Percentiles rank a stretch among this genome's conserved stretches.
These are phyloP conservation scores for Enteromius anoplus DNA, from an alignment of 2,797 vertebrate species.

Conservation along the genomic window DNA sequence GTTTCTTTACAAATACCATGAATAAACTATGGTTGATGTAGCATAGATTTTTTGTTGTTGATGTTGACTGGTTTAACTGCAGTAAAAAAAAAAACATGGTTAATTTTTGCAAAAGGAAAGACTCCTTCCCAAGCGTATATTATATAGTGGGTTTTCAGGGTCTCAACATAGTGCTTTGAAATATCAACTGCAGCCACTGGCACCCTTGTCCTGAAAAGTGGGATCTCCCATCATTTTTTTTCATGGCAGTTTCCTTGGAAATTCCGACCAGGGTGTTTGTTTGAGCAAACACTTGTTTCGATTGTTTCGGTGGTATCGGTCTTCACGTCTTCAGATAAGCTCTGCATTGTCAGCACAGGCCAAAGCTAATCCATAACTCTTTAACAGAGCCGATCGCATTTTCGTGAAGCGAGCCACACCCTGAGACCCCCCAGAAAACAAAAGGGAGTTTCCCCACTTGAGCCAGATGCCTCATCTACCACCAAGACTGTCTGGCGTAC, in stretches of 20 bases:
- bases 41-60: not conserved
- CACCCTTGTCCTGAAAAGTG: slow-evolving; percentile 19
- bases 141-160: not conserved
- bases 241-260: slow-evolving; percentile 52
- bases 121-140: not conserved
- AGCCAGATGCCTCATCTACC: slow-evolving; percentile 46
- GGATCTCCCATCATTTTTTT: slow-evolving; percentile 42
- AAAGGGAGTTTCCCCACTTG: slow-evolving; percentile 60
- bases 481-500: slow-evolving; percentile 47
- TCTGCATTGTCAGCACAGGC: slow-evolving; percentile 46
- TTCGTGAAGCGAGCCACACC: slow-evolving; percentile 29
- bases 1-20: not conserved
- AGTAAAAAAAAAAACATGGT: too few species aligned
- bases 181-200: not conserved
- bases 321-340: slow-evolving; percentile 41
- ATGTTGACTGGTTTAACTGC: too few species aligned
- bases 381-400: slow-evolving; percentile 25
- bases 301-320: slow-evolving; percentile 43
- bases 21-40: not conserved
- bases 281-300: slow-evolving; percentile 45
- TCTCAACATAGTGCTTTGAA: not conserved
- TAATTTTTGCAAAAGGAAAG: not conserved
- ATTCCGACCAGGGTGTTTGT: slow-evolving; percentile 27
- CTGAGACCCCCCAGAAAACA: slow-evolving; percentile 51
- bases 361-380: slow-evolving; percentile 54